Base-by-base conservation (phyloP, 1,140 invertebrate genomes). In the Bombus ignitus region DNA sequence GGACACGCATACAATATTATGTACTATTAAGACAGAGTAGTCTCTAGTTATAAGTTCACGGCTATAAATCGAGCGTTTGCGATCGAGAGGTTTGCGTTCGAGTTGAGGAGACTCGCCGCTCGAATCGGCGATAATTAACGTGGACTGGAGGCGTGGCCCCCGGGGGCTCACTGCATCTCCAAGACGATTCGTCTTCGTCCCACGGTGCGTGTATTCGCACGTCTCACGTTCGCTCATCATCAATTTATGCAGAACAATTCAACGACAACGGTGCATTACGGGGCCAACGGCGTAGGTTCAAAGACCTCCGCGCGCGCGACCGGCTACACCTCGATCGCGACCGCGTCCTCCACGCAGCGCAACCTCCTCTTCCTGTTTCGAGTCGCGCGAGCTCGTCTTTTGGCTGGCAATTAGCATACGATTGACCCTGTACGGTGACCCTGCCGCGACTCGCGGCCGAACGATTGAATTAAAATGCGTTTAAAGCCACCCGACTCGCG, bases 241-340 rank as follows among this genome's bases (percentile, higher is more conserved):
- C 93, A 95, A 95, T 95, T 95, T 95, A 95, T 95, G 94, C 94
- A 94, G 94, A 95, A 95, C 94, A 94, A 95, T 95, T 94, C 94
- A 94, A 94, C 94, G 93, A 94, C 93, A 92, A 93, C 92, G 92
- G 92, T 90, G 93, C 93, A 95, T 95, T 95, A 94, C 92, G 88
- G 90, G 89, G 89, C 90, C 90, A 92, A 92, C 92, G 89, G 91
- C 81, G 88, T 85, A 92, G 89, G 93, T 94, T 94, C 93, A 94
- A 94, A 94, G 93, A 94, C 93, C 93, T 90, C 66, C 78, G 76
- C 87, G 88, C 87, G 53, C 74, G 53, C 74, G 57, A 90, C 80
- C 85, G 82, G 83, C 86, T 91, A 90, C 83, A 85, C 90, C 91
- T 89, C 89, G 89, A 91, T 93, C 90, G 78, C 42, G 47, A 53